Base-by-base conservation (phyloP, 2,113 vertebrate species). In the Pterocles orientalis region DNA sequence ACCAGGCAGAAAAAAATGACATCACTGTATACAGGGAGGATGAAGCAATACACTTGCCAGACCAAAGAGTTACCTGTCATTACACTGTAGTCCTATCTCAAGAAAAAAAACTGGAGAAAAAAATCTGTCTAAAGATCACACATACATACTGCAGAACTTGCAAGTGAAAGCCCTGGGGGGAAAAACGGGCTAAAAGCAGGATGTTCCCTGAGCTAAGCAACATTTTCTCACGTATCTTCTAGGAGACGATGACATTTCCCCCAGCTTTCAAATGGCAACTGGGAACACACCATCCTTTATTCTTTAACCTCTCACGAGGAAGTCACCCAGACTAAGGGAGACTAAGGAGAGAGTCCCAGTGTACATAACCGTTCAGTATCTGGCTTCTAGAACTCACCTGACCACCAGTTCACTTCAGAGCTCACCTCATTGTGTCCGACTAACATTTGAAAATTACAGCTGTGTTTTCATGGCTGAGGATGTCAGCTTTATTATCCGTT, bases 231-330 rank as follows among this genome's bases (percentile, higher is more conserved):
- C 10, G 1, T 64, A 6, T 66, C 15, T 90, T 93, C 58, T 58
- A 73, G 68, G 61, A 72, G 33, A 84, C 0, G 1, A 21, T 48
- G 75, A 87, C 57, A 82, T 82, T 39, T 70, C 14, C 29, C 47
- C 69, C 47, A 56, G 43, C 50, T 81, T 77, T 90, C 68, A 51
- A 75, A 50, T 34, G 60, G 34, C 29, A 75, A 43, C 64, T 81
- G 41, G 31, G 82, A 91, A 92, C 91, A 96, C 61, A 85, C 8
- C 16, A 47, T 56, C 34, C 73, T 88, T 95, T 95, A 78, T 92
- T 93, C 84, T 31, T 65, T 17, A 69, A 29, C 58, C 25, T 81
- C 45, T 80, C 87, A 90, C 4, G 3, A 91, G 93, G 87, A 84
- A 93, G 62, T 94, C 95, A 92, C 50, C 25, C 19, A 68, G 25